A percentile compares a stretch with the other conserved stretches of the same genome.
Conservation (phyloP, 1,140 invertebrate species). For the Elysia chlorotica region DNA sequence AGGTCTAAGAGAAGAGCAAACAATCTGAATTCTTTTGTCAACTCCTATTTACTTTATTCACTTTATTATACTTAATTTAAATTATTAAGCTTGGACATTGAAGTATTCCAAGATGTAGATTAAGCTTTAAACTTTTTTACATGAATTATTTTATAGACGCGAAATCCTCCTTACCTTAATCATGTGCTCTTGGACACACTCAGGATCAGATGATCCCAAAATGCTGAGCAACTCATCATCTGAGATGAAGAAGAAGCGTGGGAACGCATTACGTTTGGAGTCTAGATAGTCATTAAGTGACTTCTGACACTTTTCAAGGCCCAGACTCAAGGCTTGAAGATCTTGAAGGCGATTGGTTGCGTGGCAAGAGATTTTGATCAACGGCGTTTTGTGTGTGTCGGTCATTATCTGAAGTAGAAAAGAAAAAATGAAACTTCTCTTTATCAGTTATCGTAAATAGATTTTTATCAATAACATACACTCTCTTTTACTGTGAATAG, state of each 20-base stretch:
- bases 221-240: conserved; percentile 89
- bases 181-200: conserved; percentile 86
- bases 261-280: conserved; percentile 82
- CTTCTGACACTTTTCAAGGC: conserved; percentile 87
- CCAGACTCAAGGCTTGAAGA: conserved; percentile 73
- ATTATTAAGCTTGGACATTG: too few relatives aligned
- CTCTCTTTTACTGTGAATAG: too few relatives aligned
- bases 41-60: too few relatives aligned
- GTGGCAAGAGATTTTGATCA: conserved; percentile 77
- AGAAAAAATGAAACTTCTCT: too few relatives aligned
- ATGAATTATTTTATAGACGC: too few relatives aligned
- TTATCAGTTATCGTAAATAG: too few relatives aligned
- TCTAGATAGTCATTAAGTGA: conserved; percentile 88
- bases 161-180: conserved; percentile 76
- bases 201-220: conserved; percentile 80
- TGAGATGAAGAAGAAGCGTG: conserved; percentile 90
- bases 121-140: too few relatives aligned
- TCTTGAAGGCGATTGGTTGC: conserved; percentile 74
- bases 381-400: conserved; percentile 77
- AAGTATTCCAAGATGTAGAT: too few relatives aligned
- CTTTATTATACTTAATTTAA: too few relatives aligned
- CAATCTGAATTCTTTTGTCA: too few relatives aligned
- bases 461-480: too few relatives aligned
- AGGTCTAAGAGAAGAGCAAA: background rate
- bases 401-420: conserved; percentile 73